phyloP scores from a whole-genome alignment of 2,113 vertebrate genomes.

The Aix galericulata region DNA sequence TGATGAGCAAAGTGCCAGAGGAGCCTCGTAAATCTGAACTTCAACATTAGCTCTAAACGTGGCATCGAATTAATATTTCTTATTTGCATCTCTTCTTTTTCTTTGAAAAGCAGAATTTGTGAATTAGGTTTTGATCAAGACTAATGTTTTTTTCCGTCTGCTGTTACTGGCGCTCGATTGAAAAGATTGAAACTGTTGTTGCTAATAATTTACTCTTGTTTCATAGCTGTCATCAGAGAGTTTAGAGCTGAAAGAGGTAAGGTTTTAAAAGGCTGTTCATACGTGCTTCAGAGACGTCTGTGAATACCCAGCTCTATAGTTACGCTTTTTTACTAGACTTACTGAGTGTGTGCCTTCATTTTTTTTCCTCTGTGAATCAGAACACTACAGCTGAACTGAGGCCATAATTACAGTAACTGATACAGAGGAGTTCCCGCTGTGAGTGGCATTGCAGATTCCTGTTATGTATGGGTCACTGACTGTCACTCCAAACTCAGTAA shows the following conservation, averaged over 20 bases:
- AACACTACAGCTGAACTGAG: not conserved
- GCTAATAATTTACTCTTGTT: not conserved
- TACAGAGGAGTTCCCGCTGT: not conserved
- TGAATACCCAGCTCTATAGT: constrained; percentile 25
- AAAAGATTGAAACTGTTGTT: not conserved
- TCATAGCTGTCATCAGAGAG: not conserved
- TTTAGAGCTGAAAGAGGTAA: not conserved
- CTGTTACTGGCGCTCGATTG: not conserved
- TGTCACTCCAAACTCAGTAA: not conserved
- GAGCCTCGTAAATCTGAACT: not conserved
- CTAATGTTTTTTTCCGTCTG: not conserved
- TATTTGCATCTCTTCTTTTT: not conserved
- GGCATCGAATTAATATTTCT: not conserved
- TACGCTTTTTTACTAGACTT: constrained; percentile 58
- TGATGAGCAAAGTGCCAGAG: not conserved
- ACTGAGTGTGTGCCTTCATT: not conserved
- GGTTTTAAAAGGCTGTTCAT: constrained; percentile 29
- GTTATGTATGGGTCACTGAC: not conserved
- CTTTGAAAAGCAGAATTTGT: not conserved
- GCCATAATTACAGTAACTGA: not conserved
- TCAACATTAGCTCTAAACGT: fast-evolving
- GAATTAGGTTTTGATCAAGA: not conserved
- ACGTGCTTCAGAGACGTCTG: constrained; percentile 18
- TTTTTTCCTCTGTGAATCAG: not conserved
- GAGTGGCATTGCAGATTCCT: not conserved